Conservation (phyloP, 2,113 vertebrate genomes). For the Melanocharis versteri region DNA sequence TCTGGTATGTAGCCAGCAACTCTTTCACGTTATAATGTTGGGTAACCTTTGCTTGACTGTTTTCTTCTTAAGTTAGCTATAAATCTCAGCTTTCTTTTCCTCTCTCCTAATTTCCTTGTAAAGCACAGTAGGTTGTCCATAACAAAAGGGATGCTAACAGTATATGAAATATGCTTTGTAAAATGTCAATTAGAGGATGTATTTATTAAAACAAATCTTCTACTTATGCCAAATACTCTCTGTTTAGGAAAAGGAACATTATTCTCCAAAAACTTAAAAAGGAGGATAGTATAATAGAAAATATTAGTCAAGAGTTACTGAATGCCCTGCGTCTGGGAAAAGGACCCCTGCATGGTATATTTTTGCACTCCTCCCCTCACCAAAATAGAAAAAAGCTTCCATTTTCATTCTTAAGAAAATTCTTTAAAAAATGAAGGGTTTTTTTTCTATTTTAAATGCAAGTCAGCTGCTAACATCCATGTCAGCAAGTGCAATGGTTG, state of each 20-base stretch:
- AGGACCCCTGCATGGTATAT: background rate
- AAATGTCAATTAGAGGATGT: background rate
- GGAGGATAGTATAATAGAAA: background rate
- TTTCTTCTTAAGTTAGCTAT: slow-evolving; percentile 11
- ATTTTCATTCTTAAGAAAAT: background rate
- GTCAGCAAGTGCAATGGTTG: slow-evolving; percentile 7
- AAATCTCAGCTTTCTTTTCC: background rate
- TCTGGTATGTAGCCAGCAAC: background rate
- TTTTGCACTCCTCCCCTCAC: background rate
- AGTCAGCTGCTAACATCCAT: background rate
- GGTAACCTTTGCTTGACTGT: background rate
- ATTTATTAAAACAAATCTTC: background rate
- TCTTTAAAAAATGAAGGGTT: background rate
- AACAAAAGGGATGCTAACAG: background rate
- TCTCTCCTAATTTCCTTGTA: background rate
- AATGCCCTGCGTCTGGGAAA: background rate
- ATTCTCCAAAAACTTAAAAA: background rate
- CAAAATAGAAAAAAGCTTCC: background rate
- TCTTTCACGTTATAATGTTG: background rate
- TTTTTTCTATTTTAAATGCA: slow-evolving; percentile 16
- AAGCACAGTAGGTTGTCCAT: background rate
- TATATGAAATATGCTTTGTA: background rate
- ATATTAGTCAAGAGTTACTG: background rate
- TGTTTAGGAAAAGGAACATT: background rate
- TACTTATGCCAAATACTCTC: background rate